Evolutionary conservation across 2,888 invertebrate genomes (phyloP), one percentile per base, ranked within the genome.

Genomic region (Isoperla grammatica): DNA sequence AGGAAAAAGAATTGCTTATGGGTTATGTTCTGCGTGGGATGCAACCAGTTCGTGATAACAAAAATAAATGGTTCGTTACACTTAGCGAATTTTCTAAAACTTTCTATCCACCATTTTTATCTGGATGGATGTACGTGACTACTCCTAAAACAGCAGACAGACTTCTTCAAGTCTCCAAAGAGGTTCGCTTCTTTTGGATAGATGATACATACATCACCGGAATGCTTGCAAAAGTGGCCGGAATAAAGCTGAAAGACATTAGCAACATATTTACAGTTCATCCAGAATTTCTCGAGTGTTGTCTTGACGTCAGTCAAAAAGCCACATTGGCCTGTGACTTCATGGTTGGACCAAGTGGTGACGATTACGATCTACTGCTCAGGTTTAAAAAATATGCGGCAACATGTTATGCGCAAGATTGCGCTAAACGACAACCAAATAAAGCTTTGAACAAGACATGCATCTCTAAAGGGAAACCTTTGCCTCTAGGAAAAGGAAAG

Each of bases 181-280:
- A 74, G 37, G 75, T 81, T n/a, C 76, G 80, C 15, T 88, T 86
- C 68, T 94, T 95, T 75, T 95, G 95, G 94, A 92, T 95, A 61
- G 95, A 95, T 70, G 95, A 95, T 71, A 86, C 90, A 46, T 88
- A 86, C 71, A 75, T 95, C 0, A 95, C 94, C 0, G 95, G 95
- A 1, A 77, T 91, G 53, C 74, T 94, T 3, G 59, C 61, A 8
- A 15, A 35, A 11, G 20, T 11, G 4, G 48, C 42, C 1, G 50
- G 56, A 43, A 65, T 45, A 2, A 11, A 20, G n/a, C 57, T 49
- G 19, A 75, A 74, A 59, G 81, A 84, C 56, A 72, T 88, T 13
- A 78, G 80, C 49, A 69, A 79, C 13, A 81, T 81, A 70, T 90
- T 84, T 75, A 80, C 90, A 5, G 81, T 83, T 8, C 85, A 88